phyloP scores from a whole-genome alignment of 2,113 vertebrate species.

The Microcebus griseorufus region DNA sequence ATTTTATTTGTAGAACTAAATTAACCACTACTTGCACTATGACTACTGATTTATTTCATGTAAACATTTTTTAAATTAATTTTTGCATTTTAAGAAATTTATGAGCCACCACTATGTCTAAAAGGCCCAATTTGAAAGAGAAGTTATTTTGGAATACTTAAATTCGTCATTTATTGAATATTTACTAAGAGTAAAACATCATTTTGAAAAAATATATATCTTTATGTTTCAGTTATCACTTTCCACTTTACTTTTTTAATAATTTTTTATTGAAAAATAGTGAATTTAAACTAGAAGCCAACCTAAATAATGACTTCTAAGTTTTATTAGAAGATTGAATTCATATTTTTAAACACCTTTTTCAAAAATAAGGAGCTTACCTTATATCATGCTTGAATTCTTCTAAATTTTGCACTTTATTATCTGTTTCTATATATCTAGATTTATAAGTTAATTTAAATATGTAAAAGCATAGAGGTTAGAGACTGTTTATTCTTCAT shows the following conservation, averaged over 20 bases:
- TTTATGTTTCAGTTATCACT: neutral
- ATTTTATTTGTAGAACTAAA: neutral
- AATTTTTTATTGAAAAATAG: conserved; percentile 38
- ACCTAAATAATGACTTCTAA: conserved; percentile 34
- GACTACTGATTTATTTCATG: neutral
- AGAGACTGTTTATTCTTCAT: neutral
- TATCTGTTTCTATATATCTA: neutral
- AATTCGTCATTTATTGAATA: neutral
- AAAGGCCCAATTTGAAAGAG: neutral
- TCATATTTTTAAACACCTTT: neutral
- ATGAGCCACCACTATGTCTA: neutral
- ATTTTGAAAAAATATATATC: neutral
- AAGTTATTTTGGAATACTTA: neutral
- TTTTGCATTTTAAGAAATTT: conserved; percentile 1
- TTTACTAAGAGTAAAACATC: neutral
- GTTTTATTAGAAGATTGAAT: conserved; percentile 11
- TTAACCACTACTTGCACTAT: neutral
- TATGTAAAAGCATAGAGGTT: neutral
- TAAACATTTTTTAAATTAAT: neutral
- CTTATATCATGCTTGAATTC: neutral
- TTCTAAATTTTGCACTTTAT: neutral
- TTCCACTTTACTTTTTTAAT: conserved; percentile 41
- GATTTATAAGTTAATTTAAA: neutral
- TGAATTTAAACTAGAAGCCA: conserved; percentile 14
- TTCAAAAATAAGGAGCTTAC: neutral